These are phyloP conservation scores for Campopleginae sp. DNA, from an alignment of 2,888 invertebrate genomes.

Conservation along the genomic window DNA sequence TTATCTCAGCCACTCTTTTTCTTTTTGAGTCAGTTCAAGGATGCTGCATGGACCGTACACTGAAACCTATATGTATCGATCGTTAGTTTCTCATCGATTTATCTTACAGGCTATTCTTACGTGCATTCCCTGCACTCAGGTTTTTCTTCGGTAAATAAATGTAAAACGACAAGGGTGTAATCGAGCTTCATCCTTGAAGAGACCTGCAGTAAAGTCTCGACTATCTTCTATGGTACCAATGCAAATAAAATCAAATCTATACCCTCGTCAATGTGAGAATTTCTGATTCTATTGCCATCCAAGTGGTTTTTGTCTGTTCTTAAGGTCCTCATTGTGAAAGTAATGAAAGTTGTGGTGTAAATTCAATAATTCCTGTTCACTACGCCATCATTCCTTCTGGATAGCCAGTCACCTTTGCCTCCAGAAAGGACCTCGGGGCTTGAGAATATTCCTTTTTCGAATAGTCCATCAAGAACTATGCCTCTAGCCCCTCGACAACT, in stretches of 20 bases:
- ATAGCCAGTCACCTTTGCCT: not conserved
- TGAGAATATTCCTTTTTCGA: not conserved
- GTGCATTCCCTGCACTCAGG: not conserved
- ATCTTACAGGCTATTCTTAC: constrained; percentile 24
- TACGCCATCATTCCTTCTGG: not conserved
- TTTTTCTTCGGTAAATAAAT: constrained; percentile 4
- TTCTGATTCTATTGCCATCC: not conserved
- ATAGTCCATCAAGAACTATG: not conserved
- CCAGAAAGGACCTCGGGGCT: not conserved
- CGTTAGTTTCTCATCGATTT: constrained; percentile 53
- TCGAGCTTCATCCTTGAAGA: not conserved
- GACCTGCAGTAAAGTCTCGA: not conserved
- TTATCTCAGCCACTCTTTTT: constrained; percentile 65
- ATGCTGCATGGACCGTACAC: not conserved
- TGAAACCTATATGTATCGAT: constrained; percentile 22
- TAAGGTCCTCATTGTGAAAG: not conserved
- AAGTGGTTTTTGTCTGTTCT: not conserved
- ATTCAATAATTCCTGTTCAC: not conserved
- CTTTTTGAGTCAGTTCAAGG: constrained; percentile 52
- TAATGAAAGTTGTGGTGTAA: not conserved
- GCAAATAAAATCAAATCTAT: not conserved
- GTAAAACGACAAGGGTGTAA: not conserved
- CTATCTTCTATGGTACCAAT: not conserved
- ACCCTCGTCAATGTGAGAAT: not conserved
- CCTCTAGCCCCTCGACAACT: not conserved